These are phyloP conservation scores for Xenentodon cancila DNA, from an alignment of 2,797 vertebrate species.

Conservation along the genomic window DNA sequence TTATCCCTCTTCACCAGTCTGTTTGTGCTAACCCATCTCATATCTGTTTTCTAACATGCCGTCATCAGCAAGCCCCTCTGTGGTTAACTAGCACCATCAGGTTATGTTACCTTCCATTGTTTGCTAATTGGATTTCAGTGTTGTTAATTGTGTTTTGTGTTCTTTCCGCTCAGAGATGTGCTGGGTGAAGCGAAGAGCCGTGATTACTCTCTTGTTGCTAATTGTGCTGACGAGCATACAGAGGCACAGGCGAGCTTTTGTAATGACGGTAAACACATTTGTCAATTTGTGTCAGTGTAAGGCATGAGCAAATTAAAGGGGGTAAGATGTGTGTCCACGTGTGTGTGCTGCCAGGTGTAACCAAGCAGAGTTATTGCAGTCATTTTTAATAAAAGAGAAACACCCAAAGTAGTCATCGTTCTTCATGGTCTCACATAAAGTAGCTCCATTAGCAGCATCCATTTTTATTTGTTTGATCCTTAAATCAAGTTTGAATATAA, in stretches of 20 bases:
- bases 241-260: constrained; percentile 33
- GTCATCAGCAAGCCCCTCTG: constrained; percentile 37
- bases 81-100: constrained; percentile 60
- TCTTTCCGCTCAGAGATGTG: constrained; percentile 57
- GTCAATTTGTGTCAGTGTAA: constrained; percentile 51
- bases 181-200: constrained; percentile 47
- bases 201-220: constrained; percentile 65
- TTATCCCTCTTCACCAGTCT: background rate
- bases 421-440: no score
- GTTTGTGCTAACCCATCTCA: background rate
- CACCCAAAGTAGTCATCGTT: background rate
- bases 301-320: constrained; percentile 37
- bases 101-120: constrained; percentile 66
- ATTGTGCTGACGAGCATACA: constrained; percentile 57
- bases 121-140: constrained; percentile 71
- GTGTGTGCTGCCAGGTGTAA: background rate
- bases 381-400: constrained; percentile 10
- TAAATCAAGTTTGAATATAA: no score
- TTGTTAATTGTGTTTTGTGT: constrained; percentile 63
- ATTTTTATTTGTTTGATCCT: no score
- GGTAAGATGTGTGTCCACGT: constrained; percentile 10
- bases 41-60: background rate
- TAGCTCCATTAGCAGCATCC: no score
- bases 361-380: constrained; percentile 8
- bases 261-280: constrained; percentile 65